A percentile compares a stretch with the other conserved stretches of the same genome.
Evolutionary conservation across 2,797 vertebrate genomes (phyloP).

Genomic region (Labroides dimidiatus): DNA sequence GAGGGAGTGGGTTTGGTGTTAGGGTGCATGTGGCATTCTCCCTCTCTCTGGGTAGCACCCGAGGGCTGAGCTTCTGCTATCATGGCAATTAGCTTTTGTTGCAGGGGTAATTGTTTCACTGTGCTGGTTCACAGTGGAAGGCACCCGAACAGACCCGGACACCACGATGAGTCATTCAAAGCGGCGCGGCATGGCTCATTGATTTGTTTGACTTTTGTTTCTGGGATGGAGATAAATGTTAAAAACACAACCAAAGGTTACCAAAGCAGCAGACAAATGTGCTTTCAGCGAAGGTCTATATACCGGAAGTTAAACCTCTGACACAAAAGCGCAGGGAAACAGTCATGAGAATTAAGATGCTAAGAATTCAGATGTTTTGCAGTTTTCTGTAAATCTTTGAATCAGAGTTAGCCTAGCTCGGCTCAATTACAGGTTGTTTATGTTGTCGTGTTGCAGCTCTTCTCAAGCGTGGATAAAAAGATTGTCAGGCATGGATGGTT

Average conservation of each 20-base stretch:
- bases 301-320: neutral
- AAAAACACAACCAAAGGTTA: conserved; percentile 23
- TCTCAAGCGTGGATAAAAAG: neutral
- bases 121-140: conserved; percentile 66
- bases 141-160: conserved; percentile 59
- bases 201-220: conserved; percentile 50
- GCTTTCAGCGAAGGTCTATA: conserved; percentile 25
- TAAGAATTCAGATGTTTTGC: too few species aligned
- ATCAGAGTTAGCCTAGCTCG: neutral
- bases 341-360: neutral
- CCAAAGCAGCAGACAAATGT: conserved; percentile 6
- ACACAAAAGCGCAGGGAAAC: neutral
- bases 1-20: conserved; percentile 13
- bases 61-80: conserved; percentile 66
- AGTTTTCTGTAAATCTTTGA: neutral
- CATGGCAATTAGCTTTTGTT: conserved; percentile 70
- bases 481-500: neutral
- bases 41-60: conserved; percentile 45
- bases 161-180: conserved; percentile 53
- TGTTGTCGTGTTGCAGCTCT: neutral
- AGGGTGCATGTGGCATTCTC: conserved; percentile 29
- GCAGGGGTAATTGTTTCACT: conserved; percentile 66
- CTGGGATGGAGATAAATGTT: conserved; percentile 34
- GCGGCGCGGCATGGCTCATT: conserved; percentile 29
- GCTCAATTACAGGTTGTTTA: neutral